These are phyloP conservation scores for Raphicerus campestris DNA, from an alignment of 2,113 vertebrate genomes.

Conservation along the genomic window DNA sequence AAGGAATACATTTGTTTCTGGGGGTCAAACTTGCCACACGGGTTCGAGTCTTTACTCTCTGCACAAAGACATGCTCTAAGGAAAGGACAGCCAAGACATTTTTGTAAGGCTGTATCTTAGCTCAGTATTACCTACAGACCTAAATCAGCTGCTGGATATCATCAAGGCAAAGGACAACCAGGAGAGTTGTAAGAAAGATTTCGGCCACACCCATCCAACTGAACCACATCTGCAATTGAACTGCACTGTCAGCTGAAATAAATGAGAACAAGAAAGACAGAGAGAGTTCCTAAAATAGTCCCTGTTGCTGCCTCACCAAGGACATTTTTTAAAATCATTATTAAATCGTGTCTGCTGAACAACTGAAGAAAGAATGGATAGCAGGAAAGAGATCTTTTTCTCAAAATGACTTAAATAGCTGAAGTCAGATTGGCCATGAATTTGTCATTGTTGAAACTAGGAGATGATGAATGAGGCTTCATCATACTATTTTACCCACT, in stretches of 20 bases:
- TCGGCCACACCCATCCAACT: background rate
- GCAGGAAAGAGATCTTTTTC: background rate
- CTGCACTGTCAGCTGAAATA: background rate
- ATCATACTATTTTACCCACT: background rate
- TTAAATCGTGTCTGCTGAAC: background rate
- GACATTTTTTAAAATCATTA: background rate
- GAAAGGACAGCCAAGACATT: background rate
- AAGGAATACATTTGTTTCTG: conserved; percentile 39
- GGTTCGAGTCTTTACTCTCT: background rate
- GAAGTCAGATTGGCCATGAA: background rate
- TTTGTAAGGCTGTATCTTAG: background rate
- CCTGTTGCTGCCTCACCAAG: background rate
- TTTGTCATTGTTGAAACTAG: background rate
- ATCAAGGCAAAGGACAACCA: background rate
- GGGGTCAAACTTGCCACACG: background rate
- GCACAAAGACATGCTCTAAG: background rate
- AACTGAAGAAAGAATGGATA: background rate
- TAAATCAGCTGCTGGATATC: background rate
- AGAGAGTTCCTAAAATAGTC: background rate
- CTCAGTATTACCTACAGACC: background rate
- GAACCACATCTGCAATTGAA: background rate
- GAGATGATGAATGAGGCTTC: background rate
- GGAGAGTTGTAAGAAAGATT: background rate
- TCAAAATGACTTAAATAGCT: background rate
- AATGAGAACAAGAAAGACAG: background rate